Conservation (phyloP, 2,797 vertebrate genomes). For the Hippopotamyrus pictus region DNA sequence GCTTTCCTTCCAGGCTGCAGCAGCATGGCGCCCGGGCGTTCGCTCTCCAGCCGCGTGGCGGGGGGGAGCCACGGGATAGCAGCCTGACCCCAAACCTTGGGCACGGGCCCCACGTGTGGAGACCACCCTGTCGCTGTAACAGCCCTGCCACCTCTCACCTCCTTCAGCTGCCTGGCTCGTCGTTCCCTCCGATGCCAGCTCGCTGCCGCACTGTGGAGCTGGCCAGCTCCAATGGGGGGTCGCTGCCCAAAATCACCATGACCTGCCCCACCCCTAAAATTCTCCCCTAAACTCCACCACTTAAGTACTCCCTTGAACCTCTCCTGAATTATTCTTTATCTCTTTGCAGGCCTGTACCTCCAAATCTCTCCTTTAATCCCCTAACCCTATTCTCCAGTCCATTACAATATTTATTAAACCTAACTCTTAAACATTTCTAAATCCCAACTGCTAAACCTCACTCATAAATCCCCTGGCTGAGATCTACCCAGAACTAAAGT, state of each 20-base stretch:
- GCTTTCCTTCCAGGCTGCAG: background rate
- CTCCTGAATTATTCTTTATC: background rate
- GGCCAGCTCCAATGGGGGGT: conserved; percentile 25
- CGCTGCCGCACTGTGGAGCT: conserved; percentile 29
- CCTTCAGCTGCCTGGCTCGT: background rate
- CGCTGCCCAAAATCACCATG: conserved; percentile 44
- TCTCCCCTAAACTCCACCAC: conserved; percentile 32
- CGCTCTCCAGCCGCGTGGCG: background rate
- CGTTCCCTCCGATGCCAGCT: background rate
- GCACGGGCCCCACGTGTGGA: conserved; percentile 19
- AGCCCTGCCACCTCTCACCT: conserved; percentile 25
- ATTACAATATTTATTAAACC: background rate
- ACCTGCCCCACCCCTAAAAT: conserved; percentile 37
- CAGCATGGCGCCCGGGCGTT: background rate
- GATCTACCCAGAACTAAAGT: background rate
- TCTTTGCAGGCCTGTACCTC: background rate
- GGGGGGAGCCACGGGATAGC: background rate
- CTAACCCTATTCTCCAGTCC: background rate
- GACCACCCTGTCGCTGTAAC: conserved; percentile 33
- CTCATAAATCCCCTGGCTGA: background rate
- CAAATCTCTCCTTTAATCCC: background rate
- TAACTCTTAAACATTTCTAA: background rate
- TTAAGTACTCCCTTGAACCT: background rate
- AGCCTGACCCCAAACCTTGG: background rate
- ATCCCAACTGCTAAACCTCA: background rate